Base-by-base conservation (phyloP, 2,797 vertebrate species). In the Eutrigla gurnardus region DNA sequence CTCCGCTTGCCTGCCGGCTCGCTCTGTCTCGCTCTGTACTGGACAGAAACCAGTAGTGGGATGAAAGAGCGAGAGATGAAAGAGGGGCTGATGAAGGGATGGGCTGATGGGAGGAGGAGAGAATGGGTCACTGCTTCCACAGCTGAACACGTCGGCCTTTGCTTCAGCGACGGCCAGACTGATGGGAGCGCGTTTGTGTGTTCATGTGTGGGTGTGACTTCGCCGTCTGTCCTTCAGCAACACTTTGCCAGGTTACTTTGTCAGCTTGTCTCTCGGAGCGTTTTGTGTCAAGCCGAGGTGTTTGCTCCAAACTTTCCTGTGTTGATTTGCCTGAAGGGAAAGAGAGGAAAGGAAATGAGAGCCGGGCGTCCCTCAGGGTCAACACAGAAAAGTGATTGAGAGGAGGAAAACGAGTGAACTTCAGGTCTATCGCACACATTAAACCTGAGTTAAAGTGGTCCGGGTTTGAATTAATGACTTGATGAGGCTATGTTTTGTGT, bases 41-140 rank as follows among this genome's bases (percentile, higher is more conserved):
- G 74, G 81, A 70, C 82, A 80, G 70, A 78, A 72, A 76, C 88
- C 81, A 84, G 73, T 35, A 46, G 59, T 3, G 53, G 86, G 83
- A 91, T 90, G 78, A 91, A 92, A 86, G 87, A 66, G 70, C 40
- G 60, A 60, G 78, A 88, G 86, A 91, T 90, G 89, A 92, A 89
- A 92, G 84, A 79, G 36, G 18, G 63, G 68, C 74, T 81, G 87
- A 86, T 86, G 78, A 89, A 80, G 81, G 72, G 70, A 88, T 75
- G 70, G 64, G 78, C 36, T 55, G 85, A 85, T 81, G 76, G 60
- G 70, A 83, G 80, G 73, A 91, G 81, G 75, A 78, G 75, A 87
- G 90, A 82, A 88, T 81, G 85, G 88, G 84, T 89, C 80, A 87
- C 32, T 82, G 85, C 81, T 55, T 80, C 78, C 75, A 71, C 71